These are phyloP conservation scores for Ostrea denselamellosa DNA, from an alignment of 1,140 invertebrate species.

Conservation along the genomic window DNA sequence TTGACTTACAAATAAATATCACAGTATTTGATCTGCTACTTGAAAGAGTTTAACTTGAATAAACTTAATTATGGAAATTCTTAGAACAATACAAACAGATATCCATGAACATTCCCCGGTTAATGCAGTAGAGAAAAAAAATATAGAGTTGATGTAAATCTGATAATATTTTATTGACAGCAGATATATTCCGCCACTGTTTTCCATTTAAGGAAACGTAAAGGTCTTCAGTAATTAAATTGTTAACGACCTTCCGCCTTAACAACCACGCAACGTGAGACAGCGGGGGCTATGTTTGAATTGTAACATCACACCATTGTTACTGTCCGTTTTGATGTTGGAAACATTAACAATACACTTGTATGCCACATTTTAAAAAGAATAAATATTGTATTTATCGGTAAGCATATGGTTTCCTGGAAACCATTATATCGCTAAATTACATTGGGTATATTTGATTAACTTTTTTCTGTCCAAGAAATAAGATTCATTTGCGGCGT, in stretches of 20 bases:
- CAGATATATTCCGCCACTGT: no score
- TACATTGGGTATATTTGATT: conserved; percentile 27
- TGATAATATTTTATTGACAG: no score
- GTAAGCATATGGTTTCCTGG: not conserved
- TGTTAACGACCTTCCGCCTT: not conserved
- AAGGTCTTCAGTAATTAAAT: not conserved
- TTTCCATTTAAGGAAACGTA: no score
- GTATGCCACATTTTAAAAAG: not conserved
- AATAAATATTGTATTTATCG: not conserved
- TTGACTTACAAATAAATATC: not conserved
- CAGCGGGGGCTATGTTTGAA: not conserved
- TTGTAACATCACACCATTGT: not conserved
- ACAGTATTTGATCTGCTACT: not conserved
- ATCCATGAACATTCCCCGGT: not conserved
- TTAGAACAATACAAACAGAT: not conserved
- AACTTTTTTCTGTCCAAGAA: not conserved
- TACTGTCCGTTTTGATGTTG: not conserved
- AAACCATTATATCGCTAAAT: not conserved
- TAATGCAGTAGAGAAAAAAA: not conserved
- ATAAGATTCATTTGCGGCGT: not conserved
- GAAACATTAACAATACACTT: not conserved
- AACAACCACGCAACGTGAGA: not conserved
- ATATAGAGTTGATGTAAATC: not conserved
- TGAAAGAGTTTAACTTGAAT: not conserved
- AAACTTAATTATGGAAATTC: not conserved